Conservation (phyloP, 1,140 invertebrate genomes). For the Odontomachus brunneus region DNA sequence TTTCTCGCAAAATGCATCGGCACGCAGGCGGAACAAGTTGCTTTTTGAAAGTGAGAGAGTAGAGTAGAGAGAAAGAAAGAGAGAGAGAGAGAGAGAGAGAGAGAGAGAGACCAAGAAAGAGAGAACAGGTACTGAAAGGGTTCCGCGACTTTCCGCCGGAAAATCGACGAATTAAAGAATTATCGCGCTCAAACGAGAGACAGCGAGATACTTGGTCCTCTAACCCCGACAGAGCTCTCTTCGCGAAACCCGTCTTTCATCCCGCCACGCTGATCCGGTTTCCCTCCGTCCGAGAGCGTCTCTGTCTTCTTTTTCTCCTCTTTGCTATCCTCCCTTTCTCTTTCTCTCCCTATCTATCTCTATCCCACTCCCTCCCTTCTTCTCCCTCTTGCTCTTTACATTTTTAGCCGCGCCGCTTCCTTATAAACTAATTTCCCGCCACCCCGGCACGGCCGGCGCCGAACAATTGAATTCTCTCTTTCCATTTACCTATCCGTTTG, state of each 20-base stretch:
- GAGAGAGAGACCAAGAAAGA: not conserved
- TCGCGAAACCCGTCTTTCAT: slow-evolving; percentile 19
- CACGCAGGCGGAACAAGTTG: slow-evolving; percentile 39
- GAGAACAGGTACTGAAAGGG: not conserved
- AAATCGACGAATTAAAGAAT: slow-evolving; percentile 16
- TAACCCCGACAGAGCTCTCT: slow-evolving; percentile 39
- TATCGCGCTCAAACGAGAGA: slow-evolving; percentile 13
- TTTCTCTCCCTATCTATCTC: not conserved
- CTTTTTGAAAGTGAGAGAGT: not conserved
- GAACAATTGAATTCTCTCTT: slow-evolving; percentile 86
- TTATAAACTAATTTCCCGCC: slow-evolving; percentile 85
- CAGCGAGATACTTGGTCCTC: not conserved
- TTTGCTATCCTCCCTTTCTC: slow-evolving; percentile 21
- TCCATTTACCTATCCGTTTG: slow-evolving; percentile 86
- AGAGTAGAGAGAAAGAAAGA: no score
- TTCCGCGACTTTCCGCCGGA: not conserved
- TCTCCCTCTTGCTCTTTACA: slow-evolving; percentile 42
- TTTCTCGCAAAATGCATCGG: slow-evolving; percentile 67
- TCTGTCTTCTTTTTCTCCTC: slow-evolving; percentile 71
- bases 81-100: no score
- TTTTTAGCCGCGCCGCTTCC: slow-evolving; percentile 81
- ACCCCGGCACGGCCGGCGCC: slow-evolving; percentile 71
- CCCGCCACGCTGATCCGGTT: slow-evolving; percentile 27
- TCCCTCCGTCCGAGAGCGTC: slow-evolving; percentile 1
- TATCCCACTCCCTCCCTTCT: not conserved